Conservation (phyloP, 2,113 vertebrate species). For the Sylvia atricapilla region DNA sequence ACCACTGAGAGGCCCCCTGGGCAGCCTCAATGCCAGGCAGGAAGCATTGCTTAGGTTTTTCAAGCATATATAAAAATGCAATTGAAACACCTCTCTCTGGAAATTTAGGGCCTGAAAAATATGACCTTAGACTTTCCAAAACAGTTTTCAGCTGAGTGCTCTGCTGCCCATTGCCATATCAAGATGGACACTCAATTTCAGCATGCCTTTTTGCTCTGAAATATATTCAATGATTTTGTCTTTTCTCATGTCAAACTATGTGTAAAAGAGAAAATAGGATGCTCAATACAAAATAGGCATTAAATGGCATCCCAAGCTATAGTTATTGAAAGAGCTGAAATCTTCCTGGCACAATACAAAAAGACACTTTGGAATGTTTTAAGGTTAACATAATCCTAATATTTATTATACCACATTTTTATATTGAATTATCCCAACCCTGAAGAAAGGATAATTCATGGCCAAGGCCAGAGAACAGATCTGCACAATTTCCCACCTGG, state of each 20-base stretch:
- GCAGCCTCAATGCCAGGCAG: neutral
- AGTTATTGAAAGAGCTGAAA: neutral
- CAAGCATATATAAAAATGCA: neutral
- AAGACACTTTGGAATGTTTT: neutral
- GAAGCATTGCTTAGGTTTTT: neutral
- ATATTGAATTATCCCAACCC: neutral
- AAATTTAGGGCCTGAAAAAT: neutral
- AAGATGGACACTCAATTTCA: neutral
- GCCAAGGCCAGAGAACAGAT: neutral
- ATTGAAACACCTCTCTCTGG: neutral
- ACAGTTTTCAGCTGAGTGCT: neutral
- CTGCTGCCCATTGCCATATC: neutral
- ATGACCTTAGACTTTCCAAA: neutral
- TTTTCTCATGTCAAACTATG: neutral
- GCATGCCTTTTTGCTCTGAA: neutral
- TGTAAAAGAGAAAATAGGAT: neutral
- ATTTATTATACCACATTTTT: neutral
- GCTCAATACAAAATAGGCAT: neutral
- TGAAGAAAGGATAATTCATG: neutral
- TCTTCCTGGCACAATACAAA: neutral
- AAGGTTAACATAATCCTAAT: neutral
- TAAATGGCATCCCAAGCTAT: neutral
- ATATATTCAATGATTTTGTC: neutral
- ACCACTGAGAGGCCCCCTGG: neutral
- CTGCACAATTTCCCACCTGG: neutral